Evolutionary conservation across 2,888 invertebrate species (phyloP), one percentile per base, ranked within the genome.

Genomic region (Idaea straminata): DNA sequence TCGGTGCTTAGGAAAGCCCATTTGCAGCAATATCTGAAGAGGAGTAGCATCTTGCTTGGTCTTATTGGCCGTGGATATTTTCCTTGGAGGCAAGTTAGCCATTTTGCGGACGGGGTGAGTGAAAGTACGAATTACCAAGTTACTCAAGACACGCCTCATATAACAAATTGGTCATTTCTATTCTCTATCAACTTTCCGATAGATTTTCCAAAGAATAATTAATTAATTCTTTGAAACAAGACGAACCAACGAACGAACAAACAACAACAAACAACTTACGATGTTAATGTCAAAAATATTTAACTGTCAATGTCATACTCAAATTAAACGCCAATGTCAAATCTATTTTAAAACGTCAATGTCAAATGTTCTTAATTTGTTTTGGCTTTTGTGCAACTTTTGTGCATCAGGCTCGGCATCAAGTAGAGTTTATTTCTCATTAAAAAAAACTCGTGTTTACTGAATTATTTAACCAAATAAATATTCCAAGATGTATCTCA

Each of bases 1-100:
- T 93, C 97, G 94, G 79, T 96, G 96, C 88, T 95, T 96, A 5
- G 97, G 95, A 88, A 98, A 98, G 57, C 98, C 98, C 96, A 98
- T 96, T 89, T 97, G 97, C 71, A 97, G 88, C 57, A 98, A 92
- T 66, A 96, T 96, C 91, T 98, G 96, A 73, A 97, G 90, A 5
- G 97, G 96, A 59, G 96, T 95, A 71, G 95, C 88, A 87, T 95
- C 94, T 84, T 96, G 95, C 86, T 96, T 96, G 76, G 95, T 94
- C 89, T 95, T 95, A 68, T 95, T 95, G 10, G 95, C 95, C 65
- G 95, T 95, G 63, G 95, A 95, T 86, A 95, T 95, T 89, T 96
- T 96, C 72, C 96, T 93, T 58, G 96, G 96, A 71, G 97, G 96
- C 85, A 96, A 91, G 76, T 95, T 95, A 79, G 96, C 95, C 96